Conservation (phyloP, 2,888 invertebrate species). For the Urechis unicinctus region DNA sequence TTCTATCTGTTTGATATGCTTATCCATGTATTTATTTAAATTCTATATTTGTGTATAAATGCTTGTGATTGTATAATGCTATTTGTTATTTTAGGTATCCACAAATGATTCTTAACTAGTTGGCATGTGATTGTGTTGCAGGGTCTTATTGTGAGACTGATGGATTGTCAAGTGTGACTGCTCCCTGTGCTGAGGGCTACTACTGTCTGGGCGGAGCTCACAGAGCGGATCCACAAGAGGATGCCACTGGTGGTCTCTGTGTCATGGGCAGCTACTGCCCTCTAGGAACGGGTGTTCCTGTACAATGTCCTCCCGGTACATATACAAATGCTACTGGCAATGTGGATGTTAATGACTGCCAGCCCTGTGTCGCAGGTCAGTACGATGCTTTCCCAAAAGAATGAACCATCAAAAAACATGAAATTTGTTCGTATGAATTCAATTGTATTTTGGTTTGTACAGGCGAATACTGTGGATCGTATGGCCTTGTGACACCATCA, state of each 20-base stretch:
- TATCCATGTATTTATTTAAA: too few species aligned
- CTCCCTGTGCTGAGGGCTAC: constrained; percentile 36
- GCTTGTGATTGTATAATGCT: too few species aligned
- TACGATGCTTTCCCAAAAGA: too few species aligned
- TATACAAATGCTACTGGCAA: constrained; percentile 39
- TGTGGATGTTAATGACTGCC: constrained; percentile 28
- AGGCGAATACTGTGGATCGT: constrained; percentile 39
- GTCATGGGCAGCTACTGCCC: constrained; percentile 41
- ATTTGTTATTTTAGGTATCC: too few species aligned
- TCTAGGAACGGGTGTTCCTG: constrained; percentile 29
- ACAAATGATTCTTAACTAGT: too few species aligned
- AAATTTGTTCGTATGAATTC: neutral
- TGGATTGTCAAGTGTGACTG: constrained; percentile 33
- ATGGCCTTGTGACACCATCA: constrained; percentile 28
- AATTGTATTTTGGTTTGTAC: too few species aligned
- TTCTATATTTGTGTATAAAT: too few species aligned
- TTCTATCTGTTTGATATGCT: neutral
- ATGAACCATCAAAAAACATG: neutral
- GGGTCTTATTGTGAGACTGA: constrained; percentile 35
- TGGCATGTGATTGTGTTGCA: constrained; percentile 15
- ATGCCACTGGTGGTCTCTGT: constrained; percentile 38
- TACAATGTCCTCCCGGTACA: constrained; percentile 34
- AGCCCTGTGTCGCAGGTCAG: constrained; percentile 36
- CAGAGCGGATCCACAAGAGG: constrained; percentile 27
- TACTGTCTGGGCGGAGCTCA: constrained; percentile 35